Percentiles rank a stretch among this genome's conserved stretches.
phyloP scores from a whole-genome alignment of 2,888 invertebrate species.

The Agriopis marginaria region DNA sequence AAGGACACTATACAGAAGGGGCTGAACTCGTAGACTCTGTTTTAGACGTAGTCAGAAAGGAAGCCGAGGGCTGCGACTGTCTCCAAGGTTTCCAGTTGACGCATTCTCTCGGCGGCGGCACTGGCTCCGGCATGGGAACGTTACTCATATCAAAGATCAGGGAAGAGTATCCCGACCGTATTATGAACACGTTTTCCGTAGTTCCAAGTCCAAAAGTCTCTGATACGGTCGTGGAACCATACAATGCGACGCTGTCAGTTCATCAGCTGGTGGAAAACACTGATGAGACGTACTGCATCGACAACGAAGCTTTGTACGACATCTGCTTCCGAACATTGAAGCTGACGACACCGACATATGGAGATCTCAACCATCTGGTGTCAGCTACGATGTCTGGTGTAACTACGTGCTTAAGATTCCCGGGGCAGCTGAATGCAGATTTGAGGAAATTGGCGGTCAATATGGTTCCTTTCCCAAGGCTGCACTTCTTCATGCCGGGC shows the following conservation, averaged over 20 bases:
- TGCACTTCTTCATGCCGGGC: conserved; percentile 86
- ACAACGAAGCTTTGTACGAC: conserved; percentile 92
- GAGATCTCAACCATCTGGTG: conserved; percentile 88
- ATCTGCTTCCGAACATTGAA: conserved; percentile 92
- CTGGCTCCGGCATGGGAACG: conserved; percentile 91
- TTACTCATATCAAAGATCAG: conserved; percentile 89
- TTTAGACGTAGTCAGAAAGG: conserved; percentile 85
- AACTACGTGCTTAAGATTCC: conserved; percentile 77
- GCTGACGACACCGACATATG: conserved; percentile 91
- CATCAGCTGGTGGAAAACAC: conserved; percentile 91
- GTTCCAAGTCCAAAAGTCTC: conserved; percentile 92
- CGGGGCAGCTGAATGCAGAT: conserved; percentile 89
- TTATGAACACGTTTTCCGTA: conserved; percentile 90
- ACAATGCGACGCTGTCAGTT: conserved; percentile 89
- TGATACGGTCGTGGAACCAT: conserved; percentile 88
- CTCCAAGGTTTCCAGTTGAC: conserved; percentile 88
- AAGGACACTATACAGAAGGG: conserved; percentile 90
- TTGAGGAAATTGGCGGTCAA: conserved; percentile 83
- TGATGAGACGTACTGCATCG: conserved; percentile 89
- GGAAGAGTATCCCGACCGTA: conserved; percentile 91
- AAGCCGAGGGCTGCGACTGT: conserved; percentile 90
- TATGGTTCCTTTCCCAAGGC: conserved; percentile 91
- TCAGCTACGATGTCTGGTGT: conserved; percentile 79
- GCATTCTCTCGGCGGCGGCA: conserved; percentile 91
- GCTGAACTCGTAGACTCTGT: conserved; percentile 88